These are phyloP conservation scores for Tribolium castaneum DNA, from an alignment of 1,140 invertebrate genomes.

Conservation along the genomic window DNA sequence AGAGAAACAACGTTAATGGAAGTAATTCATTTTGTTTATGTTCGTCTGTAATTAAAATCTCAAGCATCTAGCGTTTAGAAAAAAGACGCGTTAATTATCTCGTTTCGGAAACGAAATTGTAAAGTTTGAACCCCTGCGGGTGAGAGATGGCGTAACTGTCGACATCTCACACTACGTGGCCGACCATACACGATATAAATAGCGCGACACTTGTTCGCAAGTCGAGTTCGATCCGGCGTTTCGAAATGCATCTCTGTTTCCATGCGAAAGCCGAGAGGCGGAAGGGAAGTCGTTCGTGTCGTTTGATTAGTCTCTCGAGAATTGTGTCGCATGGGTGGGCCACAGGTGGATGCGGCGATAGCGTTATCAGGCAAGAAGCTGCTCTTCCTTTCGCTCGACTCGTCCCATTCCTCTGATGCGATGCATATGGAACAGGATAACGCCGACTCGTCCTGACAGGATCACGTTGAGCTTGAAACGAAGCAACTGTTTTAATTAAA, in stretches of 20 bases:
- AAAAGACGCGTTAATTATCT: background rate
- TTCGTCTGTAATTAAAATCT: background rate
- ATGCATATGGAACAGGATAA: conserved; percentile 32
- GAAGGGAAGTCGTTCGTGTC: background rate
- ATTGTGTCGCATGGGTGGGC: conserved; percentile 22
- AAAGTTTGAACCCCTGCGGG: background rate
- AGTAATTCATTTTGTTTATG: conserved; percentile 3
- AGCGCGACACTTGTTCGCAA: background rate
- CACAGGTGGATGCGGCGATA: conserved; percentile 28
- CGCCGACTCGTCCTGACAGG: background rate
- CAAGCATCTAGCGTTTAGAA: background rate
- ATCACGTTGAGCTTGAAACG: background rate
- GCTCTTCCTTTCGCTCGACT: conserved; percentile 1
- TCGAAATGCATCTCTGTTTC: background rate
- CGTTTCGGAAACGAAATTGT: background rate
- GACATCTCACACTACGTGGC: background rate
- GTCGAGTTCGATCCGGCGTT: background rate
- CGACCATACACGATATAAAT: background rate
- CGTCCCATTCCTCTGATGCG: background rate
- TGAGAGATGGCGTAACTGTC: background rate
- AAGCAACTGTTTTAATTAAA: conserved; percentile 11
- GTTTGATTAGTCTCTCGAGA: conserved; percentile 8
- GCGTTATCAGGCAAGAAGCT: conserved; percentile 13
- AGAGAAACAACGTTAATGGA: background rate
- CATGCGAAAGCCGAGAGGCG: background rate